A percentile compares a stretch with the other conserved stretches of the same genome.
phyloP scores from a whole-genome alignment of 2,113 vertebrate species.

The Lonchura striata region DNA sequence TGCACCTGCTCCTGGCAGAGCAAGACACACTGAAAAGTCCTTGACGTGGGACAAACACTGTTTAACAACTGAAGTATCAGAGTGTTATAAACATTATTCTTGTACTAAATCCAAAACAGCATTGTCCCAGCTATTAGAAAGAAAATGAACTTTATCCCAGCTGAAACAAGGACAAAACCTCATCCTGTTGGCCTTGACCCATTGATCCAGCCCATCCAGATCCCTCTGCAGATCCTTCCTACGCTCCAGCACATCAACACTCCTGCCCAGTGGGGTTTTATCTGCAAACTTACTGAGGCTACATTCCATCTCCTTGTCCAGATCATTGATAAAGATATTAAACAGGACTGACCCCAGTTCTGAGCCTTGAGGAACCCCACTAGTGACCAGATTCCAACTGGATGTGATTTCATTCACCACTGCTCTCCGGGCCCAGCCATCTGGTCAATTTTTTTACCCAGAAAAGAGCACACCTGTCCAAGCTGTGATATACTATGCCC shows the following conservation, averaged over 20 bases:
- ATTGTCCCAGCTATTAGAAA: background rate
- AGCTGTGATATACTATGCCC: background rate
- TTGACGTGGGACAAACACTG: background rate
- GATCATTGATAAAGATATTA: background rate
- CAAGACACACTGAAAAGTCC: background rate
- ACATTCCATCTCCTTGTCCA: background rate
- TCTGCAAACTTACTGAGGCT: background rate
- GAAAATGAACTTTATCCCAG: background rate
- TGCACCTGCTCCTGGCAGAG: background rate
- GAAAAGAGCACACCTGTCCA: background rate
- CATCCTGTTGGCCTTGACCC: rapidly evolving
- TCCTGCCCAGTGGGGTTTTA: background rate
- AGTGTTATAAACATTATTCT: background rate
- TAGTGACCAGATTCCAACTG: background rate
- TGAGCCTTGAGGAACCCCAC: background rate
- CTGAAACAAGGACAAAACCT: background rate
- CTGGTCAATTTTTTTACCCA: background rate
- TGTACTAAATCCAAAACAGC: background rate
- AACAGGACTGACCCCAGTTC: background rate
- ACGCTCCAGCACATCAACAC: background rate
- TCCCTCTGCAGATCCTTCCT: background rate
- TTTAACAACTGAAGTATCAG: background rate
- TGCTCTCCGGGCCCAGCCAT: background rate
- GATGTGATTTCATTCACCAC: background rate
- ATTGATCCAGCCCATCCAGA: background rate